These are phyloP conservation scores for Carterocephalus palaemon DNA, from an alignment of 2,888 invertebrate species.

Conservation along the genomic window DNA sequence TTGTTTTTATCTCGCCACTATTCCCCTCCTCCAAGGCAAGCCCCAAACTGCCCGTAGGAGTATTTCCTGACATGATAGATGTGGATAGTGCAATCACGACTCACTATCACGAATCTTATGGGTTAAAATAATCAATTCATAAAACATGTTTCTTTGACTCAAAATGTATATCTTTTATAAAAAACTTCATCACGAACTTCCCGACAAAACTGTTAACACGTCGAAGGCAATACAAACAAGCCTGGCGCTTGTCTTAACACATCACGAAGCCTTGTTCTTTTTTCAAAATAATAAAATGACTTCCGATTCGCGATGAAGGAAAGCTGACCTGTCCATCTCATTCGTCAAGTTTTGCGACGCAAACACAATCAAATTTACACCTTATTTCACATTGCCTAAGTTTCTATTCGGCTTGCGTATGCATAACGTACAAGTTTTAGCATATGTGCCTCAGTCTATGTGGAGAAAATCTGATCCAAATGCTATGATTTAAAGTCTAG, in stretches of 20 bases:
- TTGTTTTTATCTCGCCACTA: too few relatives aligned
- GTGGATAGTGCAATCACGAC: too few relatives aligned
- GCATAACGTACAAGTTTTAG: not conserved
- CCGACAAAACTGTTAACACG: constrained; percentile 28
- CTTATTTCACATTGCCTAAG: constrained; percentile 25
- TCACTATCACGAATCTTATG: too few relatives aligned
- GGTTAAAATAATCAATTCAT: too few relatives aligned
- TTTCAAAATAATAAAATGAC: constrained; percentile 53
- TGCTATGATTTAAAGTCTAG: not conserved
- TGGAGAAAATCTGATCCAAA: constrained; percentile 29
- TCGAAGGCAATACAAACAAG: constrained; percentile 35
- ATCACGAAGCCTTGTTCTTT: constrained; percentile 34
- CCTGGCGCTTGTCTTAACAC: constrained; percentile 37
- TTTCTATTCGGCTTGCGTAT: constrained; percentile 27
- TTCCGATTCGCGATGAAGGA: constrained; percentile 61
- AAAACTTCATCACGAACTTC: constrained; percentile 18
- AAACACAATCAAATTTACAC: constrained; percentile 34
- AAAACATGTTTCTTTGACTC: too few relatives aligned
- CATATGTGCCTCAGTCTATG: constrained; percentile 19
- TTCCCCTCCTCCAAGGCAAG: too few relatives aligned
- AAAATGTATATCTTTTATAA: constrained; percentile 1
- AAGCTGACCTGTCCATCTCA: constrained; percentile 51
- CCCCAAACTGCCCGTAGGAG: too few relatives aligned
- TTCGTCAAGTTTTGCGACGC: constrained; percentile 41
- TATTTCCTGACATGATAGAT: too few relatives aligned